Conservation (phyloP, 2,888 invertebrate genomes). For the Eristalis pertinax region DNA sequence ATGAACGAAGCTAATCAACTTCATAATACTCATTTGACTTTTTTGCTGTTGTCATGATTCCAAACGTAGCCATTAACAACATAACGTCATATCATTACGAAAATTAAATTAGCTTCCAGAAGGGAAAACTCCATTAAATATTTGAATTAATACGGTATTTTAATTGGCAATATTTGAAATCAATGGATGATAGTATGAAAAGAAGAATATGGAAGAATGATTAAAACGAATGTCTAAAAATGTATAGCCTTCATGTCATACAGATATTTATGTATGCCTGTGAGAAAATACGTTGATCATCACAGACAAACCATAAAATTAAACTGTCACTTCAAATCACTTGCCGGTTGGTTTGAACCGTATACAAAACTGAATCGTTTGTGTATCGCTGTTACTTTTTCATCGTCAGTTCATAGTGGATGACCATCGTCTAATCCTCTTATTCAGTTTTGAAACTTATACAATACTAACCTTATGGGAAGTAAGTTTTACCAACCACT, state of each 20-base stretch:
- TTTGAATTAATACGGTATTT: conserved; percentile 5
- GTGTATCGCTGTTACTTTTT: conserved; percentile 38
- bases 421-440: conserved; percentile 51
- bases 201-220: background rate
- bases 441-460: conserved; percentile 53
- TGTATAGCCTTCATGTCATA: background rate
- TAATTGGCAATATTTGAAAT: conserved; percentile 26
- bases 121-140: conserved; percentile 27
- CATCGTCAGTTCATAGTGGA: conserved; percentile 14
- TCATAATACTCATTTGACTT: too few relatives aligned
- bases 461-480: conserved; percentile 46
- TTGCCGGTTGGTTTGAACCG: conserved; percentile 73
- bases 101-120: conserved; percentile 26
- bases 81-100: conserved; percentile 12
- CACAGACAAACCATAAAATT: conserved; percentile 82
- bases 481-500: conserved; percentile 36
- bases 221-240: background rate
- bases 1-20: too few relatives aligned
- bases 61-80: background rate
- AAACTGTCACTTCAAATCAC: conserved; percentile 81
- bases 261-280: conserved; percentile 18
- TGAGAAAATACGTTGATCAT: conserved; percentile 76
- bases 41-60: too few relatives aligned
- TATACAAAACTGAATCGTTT: conserved; percentile 35
- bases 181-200: conserved; percentile 13